Evolutionary conservation across 2,113 vertebrate species (phyloP), one percentile per base, ranked within the genome.

Genomic region (Thinocorus orbignyianus): DNA sequence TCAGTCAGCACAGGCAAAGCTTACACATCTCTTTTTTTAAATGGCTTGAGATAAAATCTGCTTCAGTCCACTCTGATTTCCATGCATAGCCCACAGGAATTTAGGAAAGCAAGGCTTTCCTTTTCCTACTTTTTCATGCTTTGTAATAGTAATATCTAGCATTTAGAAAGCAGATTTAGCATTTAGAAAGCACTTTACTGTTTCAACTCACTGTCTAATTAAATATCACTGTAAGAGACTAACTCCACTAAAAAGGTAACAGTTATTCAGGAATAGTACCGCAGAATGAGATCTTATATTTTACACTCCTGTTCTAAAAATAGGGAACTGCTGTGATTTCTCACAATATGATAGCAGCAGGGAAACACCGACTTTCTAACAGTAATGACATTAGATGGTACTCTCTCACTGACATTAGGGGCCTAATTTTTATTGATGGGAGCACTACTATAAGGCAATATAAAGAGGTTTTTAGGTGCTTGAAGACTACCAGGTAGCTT

Each of bases 61-160:
- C 57, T 95, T 93, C 83, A 92, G 74, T 74, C 86, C n/a, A 26
- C 96, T 95, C 72, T 70, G 76, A 69, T 92, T 95, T 90, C 62
- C 37, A 30, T 57, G 88, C 68, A 65, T 5, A 86, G 33, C 64
- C 86, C 51, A 89, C 77, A 92, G 76, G 85, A 95, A 91, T 88
- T 89, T 49, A 92, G 62, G 70, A 86, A 83, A 89, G 72, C 13
- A 88, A 23, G 37, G 23, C 54, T 96, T 96, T 86, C 78, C 55
- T 81, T 88, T 92, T 57, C 28, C 20, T 95, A n/a, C 24, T 14
- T 90, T 84, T 88, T 78, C 44, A 49, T 83, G 26, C n/a, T 92
- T 90, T 77, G 70, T 86, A 83, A 61, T 88, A 85, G 33, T 79
- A 81, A 64, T 69, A 91, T 49, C 91, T 85, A 88, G 71, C 26